Evolutionary conservation across 2,797 vertebrate genomes (phyloP).

Genomic region (Myotis vivesi): DNA sequence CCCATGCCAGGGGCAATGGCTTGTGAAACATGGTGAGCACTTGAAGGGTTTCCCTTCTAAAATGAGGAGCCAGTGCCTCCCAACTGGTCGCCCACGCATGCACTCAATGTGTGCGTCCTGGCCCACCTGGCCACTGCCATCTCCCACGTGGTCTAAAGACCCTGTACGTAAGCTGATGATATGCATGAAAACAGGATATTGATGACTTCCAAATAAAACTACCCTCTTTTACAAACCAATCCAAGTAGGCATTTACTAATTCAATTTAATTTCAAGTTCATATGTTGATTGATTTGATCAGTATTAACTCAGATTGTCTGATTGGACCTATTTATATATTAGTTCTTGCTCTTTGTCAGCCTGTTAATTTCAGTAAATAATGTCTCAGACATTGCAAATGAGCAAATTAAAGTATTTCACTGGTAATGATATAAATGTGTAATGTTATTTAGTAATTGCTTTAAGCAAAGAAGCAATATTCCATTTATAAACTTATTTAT

Average conservation of each 20-base stretch:
- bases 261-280: constrained; percentile 62
- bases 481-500: not conserved
- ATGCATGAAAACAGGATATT: not conserved
- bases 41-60: not conserved
- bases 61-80: not conserved
- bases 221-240: not conserved
- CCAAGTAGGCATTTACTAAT: constrained; percentile 47
- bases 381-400: constrained; percentile 61
- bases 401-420: constrained; percentile 65
- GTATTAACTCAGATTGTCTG: constrained; percentile 65
- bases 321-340: not conserved
- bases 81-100: not conserved
- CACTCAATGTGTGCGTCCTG: accelerated
- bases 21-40: not conserved
- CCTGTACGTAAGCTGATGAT: not conserved
- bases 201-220: not conserved
- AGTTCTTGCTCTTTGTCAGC: constrained; percentile 67
- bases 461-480: constrained; percentile 47
- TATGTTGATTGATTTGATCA: constrained; percentile 39
- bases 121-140: not conserved
- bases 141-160: not conserved
- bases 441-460: constrained; percentile 41
- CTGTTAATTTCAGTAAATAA: constrained; percentile 62
- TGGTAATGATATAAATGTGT: constrained; percentile 49
- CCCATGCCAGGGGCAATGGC: not conserved